Percentiles rank a stretch among this genome's conserved stretches.
Conservation (phyloP, 1,140 invertebrate species). For the Anthonomus grandis region DNA sequence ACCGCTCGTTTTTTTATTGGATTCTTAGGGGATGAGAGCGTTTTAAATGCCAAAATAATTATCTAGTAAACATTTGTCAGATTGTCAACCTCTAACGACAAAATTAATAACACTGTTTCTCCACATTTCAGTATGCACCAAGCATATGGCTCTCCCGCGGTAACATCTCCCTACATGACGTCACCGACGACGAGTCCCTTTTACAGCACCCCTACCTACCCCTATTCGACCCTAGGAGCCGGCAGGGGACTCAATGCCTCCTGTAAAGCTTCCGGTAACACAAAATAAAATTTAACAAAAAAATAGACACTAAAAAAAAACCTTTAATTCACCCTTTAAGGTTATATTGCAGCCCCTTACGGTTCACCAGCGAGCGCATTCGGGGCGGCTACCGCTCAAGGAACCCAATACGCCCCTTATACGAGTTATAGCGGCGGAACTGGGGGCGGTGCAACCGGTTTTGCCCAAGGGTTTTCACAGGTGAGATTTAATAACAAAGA, state of each 20-base stretch:
- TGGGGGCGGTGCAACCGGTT: constrained; percentile 49
- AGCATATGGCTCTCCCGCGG: constrained; percentile 44
- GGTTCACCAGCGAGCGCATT: constrained; percentile 53
- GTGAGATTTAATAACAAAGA: too few relatives aligned
- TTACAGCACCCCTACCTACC: constrained; percentile 46
- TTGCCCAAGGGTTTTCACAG: constrained; percentile 60
- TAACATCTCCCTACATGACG: constrained; percentile 42
- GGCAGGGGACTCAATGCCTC: constrained; percentile 48
- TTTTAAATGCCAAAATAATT: neutral
- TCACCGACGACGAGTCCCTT: constrained; percentile 39
- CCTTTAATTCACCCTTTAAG: constrained; percentile 17
- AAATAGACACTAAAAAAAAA: too few relatives aligned
- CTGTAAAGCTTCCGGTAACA: constrained; percentile 38
- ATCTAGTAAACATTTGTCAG: neutral
- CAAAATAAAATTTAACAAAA: neutral
- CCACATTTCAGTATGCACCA: constrained; percentile 50
- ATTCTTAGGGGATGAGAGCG: neutral
- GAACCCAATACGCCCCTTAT: constrained; percentile 59
- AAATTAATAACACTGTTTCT: constrained; percentile 4
- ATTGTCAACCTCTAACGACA: neutral
- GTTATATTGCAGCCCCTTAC: constrained; percentile 46
- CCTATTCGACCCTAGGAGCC: constrained; percentile 46
- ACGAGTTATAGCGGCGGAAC: constrained; percentile 53
- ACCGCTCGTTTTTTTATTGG: neutral
- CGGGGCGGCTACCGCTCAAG: constrained; percentile 49